These are phyloP conservation scores for Ametastegia equiseti DNA, from an alignment of 2,888 invertebrate species.

Conservation along the genomic window DNA sequence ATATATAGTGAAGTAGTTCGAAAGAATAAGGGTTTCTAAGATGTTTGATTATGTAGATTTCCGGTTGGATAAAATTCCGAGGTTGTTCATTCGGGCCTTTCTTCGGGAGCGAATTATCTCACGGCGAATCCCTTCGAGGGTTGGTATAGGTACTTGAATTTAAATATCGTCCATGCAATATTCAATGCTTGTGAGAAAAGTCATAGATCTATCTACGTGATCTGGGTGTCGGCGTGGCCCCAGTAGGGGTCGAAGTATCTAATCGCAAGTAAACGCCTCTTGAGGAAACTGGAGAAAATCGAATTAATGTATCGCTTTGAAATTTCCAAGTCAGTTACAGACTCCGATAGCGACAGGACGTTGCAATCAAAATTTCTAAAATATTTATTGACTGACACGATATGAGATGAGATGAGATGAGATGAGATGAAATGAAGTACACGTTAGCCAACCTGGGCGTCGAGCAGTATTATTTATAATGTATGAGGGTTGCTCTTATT, in stretches of 20 bases:
- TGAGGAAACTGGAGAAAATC: background rate
- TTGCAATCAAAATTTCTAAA: too few relatives aligned
- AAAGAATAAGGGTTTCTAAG: background rate
- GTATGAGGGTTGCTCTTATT: slow-evolving; percentile 12
- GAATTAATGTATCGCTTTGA: background rate
- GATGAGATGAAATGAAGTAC: too few relatives aligned
- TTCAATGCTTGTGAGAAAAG: slow-evolving; percentile 12
- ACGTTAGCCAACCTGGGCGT: background rate
- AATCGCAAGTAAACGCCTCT: background rate
- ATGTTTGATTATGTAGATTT: background rate
- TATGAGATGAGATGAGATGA: too few relatives aligned
- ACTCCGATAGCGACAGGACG: too few relatives aligned
- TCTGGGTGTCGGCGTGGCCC: background rate
- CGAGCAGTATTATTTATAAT: background rate
- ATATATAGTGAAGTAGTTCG: background rate
- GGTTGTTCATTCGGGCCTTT: background rate
- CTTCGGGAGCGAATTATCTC: background rate
- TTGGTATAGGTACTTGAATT: background rate
- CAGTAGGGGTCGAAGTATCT: background rate
- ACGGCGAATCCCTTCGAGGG: background rate
- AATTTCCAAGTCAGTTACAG: too few relatives aligned
- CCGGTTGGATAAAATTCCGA: background rate
- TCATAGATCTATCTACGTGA: background rate
- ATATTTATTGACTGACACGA: too few relatives aligned
- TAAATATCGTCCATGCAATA: slow-evolving; percentile 24